Percentiles rank a stretch among this genome's conserved stretches.
These are phyloP conservation scores for Sebastes steindachneri DNA, from an alignment of 2,797 vertebrate species.

Conservation along the genomic window DNA sequence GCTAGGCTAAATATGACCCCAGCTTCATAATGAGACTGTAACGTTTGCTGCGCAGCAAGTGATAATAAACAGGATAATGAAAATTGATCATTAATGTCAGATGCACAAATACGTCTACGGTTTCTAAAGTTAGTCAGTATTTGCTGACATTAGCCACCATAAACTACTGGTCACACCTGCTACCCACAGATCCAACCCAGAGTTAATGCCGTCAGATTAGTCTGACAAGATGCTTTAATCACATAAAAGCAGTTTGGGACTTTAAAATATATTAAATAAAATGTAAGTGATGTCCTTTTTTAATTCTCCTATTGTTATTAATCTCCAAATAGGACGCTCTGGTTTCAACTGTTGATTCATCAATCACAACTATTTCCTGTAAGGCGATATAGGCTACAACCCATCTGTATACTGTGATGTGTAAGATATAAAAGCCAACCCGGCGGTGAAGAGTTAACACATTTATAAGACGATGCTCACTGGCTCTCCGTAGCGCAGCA, in stretches of 20 bases:
- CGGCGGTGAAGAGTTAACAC: slow-evolving; percentile 11
- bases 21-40: not conserved
- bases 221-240: no score
- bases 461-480: not conserved
- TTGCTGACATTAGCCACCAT: not conserved
- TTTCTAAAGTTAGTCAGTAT: not conserved
- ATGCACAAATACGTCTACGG: not conserved
- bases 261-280: not conserved
- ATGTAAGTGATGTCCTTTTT: not conserved
- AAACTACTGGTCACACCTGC: not conserved
- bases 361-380: no score
- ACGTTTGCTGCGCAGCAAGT: not conserved
- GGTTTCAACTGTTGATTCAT: not conserved
- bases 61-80: not conserved
- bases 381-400: not conserved
- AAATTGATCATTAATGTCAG: not conserved
- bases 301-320: not conserved
- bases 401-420: not conserved
- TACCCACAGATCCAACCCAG: not conserved
- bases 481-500: slow-evolving; percentile 2
- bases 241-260: not conserved
- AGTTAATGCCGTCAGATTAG: not conserved
- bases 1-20: not conserved
- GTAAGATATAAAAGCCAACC: not conserved
- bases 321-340: no score